Evolutionary conservation across 2,797 vertebrate species (phyloP).

Genomic region (Pangasius djambal): DNA sequence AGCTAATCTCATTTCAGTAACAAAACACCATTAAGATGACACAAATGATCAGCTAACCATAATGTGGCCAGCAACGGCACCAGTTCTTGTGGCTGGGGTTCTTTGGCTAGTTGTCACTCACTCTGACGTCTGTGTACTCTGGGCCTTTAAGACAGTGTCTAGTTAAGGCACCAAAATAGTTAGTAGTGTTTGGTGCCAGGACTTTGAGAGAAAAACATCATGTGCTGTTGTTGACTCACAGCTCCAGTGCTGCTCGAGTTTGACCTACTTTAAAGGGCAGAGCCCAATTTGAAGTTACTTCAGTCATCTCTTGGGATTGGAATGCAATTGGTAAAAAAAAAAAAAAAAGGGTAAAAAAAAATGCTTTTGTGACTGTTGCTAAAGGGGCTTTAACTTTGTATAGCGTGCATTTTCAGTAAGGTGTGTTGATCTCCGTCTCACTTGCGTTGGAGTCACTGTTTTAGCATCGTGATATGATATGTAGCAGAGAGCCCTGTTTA

Average conservation of each 20-base stretch:
- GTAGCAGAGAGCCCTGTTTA: slow-evolving; percentile 47
- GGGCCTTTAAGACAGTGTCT: slow-evolving; percentile 51
- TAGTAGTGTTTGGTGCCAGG: slow-evolving; percentile 52
- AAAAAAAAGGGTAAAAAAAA: not conserved
- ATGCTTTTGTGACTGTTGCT: slow-evolving; percentile 49
- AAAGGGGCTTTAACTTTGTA: slow-evolving; percentile 46
- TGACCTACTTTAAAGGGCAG: slow-evolving; percentile 70
- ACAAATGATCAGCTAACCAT: slow-evolving; percentile 62
- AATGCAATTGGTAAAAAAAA: slow-evolving; percentile 26
- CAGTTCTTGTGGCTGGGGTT: slow-evolving; percentile 1
- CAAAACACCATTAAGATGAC: slow-evolving; percentile 22
- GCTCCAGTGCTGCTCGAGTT: slow-evolving; percentile 55
- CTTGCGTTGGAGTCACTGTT: slow-evolving; percentile 31
- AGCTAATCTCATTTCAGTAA: slow-evolving; percentile 33
- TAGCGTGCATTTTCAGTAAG: slow-evolving; percentile 40
- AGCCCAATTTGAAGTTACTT: slow-evolving; percentile 56
- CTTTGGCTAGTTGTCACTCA: slow-evolving; percentile 38
- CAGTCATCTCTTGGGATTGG: slow-evolving; percentile 49
- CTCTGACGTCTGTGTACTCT: slow-evolving; percentile 31
- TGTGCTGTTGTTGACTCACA: slow-evolving; percentile 64
- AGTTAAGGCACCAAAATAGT: slow-evolving; percentile 50
- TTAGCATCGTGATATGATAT: slow-evolving; percentile 43
- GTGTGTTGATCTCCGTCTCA: slow-evolving; percentile 49
- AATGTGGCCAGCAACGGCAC: slow-evolving; percentile 6
- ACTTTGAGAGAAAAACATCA: slow-evolving; percentile 62